Percentiles rank a stretch among this genome's conserved stretches.
Conservation (phyloP, 2,113 vertebrate species). For the Catharus minimus region DNA sequence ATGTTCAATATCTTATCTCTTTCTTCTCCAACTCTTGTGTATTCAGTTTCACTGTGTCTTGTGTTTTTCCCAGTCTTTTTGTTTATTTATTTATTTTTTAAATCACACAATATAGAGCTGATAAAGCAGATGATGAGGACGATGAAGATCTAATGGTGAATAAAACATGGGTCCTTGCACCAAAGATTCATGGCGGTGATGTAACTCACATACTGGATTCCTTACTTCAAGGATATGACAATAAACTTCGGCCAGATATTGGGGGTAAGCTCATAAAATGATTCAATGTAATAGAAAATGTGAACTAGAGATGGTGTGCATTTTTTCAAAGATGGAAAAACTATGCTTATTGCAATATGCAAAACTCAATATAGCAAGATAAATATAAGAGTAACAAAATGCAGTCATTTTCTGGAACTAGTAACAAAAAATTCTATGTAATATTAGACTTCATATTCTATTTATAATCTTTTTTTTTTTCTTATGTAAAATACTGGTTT, state of each 20-base stretch:
- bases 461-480: not conserved
- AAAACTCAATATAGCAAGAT: not conserved
- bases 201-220: constrained; percentile 94
- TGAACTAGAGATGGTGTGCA: not conserved
- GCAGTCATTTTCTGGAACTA: not conserved
- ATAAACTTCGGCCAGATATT: constrained; percentile 94
- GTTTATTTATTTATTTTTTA: not conserved
- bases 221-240: constrained; percentile 92
- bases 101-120: constrained; percentile 67
- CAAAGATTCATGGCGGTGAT: constrained; percentile 93
- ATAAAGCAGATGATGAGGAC: constrained; percentile 92
- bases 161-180: constrained; percentile 96
- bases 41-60: not conserved
- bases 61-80: not conserved
- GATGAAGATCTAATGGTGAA: constrained; percentile 92
- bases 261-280: constrained; percentile 80
- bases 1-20: not conserved
- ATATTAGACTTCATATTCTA: not conserved
- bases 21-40: not conserved
- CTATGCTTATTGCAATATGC: not conserved
- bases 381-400: not conserved
- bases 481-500: not conserved
- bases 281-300: not conserved
- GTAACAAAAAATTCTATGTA: not conserved
- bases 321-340: not conserved